Evolutionary conservation across 1,140 invertebrate species (phyloP).

Genomic region (Microplitis demolitor): DNA sequence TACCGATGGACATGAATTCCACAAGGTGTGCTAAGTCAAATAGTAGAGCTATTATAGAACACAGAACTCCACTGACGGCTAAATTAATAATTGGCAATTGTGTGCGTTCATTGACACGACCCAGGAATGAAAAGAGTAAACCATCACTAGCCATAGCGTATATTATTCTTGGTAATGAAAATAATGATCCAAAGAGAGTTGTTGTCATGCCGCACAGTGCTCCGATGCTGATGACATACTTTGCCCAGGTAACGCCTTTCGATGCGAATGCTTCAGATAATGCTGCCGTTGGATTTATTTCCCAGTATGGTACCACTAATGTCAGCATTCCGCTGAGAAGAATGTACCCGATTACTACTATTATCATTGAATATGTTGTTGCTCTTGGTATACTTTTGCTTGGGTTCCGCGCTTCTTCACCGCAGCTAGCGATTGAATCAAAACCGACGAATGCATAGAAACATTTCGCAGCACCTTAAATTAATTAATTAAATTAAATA

Average conservation of each 20-base stretch:
- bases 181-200: constrained; percentile 82
- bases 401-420: constrained; percentile 85
- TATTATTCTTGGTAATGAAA: constrained; percentile 81
- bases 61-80: constrained; percentile 76
- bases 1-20: constrained; percentile 94
- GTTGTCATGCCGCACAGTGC: constrained; percentile 90
- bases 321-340: constrained; percentile 82
- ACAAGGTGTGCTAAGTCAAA: constrained; percentile 91
- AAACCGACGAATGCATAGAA: constrained; percentile 90
- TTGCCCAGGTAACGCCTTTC: constrained; percentile 79
- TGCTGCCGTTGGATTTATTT: constrained; percentile 77
- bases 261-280: constrained; percentile 82
- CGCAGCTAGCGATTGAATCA: constrained; percentile 85
- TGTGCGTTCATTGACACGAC: constrained; percentile 72
- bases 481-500: not conserved
- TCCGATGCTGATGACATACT: constrained; percentile 83
- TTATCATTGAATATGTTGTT: constrained; percentile 77
- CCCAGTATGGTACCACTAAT: constrained; percentile 80
- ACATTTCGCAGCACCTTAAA: constrained; percentile 79
- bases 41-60: constrained; percentile 80
- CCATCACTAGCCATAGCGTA: constrained; percentile 91
- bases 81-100: constrained; percentile 85
- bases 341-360: constrained; percentile 80
- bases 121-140: constrained; percentile 80
- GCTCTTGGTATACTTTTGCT: constrained; percentile 79